Conservation (phyloP, 2,888 invertebrate genomes). For the Torymus tubicola region DNA sequence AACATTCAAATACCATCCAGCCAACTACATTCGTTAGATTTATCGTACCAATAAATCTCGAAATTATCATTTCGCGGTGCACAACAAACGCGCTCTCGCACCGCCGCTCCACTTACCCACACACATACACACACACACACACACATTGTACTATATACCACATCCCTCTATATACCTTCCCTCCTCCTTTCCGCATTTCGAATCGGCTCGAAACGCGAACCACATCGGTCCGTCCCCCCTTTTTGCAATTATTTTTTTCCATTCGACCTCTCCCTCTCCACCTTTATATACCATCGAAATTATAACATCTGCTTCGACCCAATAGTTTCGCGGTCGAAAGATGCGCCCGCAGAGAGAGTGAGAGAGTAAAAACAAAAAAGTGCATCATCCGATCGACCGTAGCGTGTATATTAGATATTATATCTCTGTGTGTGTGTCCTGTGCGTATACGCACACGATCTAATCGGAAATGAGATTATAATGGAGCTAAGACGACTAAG, state of each 20-base stretch:
- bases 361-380: conserved; percentile 57
- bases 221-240: conserved; percentile 33
- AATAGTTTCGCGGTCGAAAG: conserved; percentile 60
- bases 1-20: too few species aligned
- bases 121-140: too few species aligned
- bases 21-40: too few species aligned
- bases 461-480: conserved; percentile 15
- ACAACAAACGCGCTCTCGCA: too few species aligned
- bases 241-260: conserved; percentile 63
- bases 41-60: background rate
- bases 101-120: too few species aligned
- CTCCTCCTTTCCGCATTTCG: conserved; percentile 51
- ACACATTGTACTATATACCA: too few species aligned
- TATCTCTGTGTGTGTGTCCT: conserved; percentile 30
- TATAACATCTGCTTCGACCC: conserved; percentile 70
- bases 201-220: conserved; percentile 20
- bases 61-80: background rate
- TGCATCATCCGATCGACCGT: conserved; percentile 41
- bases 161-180: conserved; percentile 49
- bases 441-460: conserved; percentile 8
- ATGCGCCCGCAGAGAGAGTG: conserved; percentile 56
- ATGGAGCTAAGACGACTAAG: too few species aligned
- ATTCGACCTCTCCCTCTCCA: conserved; percentile 61
- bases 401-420: conserved; percentile 21
- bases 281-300: conserved; percentile 70